These are phyloP conservation scores for Plotosus lineatus DNA, from an alignment of 2,113 vertebrate species.

Conservation along the genomic window DNA sequence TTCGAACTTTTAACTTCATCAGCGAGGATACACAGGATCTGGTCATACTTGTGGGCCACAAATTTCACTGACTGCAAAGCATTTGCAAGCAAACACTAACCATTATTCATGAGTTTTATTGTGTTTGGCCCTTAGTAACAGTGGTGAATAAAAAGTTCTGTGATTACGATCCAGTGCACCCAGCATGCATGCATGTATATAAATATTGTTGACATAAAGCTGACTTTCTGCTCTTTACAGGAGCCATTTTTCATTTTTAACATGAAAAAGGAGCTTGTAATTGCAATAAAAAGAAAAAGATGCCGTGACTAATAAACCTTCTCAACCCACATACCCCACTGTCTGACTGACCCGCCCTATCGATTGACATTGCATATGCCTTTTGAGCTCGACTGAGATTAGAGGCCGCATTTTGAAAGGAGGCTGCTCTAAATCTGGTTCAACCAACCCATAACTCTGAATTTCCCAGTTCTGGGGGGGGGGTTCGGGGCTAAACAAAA, in stretches of 20 bases:
- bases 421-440: background rate
- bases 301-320: background rate
- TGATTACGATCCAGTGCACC: background rate
- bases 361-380: background rate
- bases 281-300: background rate
- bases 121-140: background rate
- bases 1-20: too few species aligned
- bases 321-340: background rate
- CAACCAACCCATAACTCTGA: background rate
- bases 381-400: background rate
- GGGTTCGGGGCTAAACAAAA: too few species aligned
- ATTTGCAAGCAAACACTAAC: background rate
- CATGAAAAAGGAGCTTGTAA: background rate
- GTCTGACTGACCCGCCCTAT: background rate
- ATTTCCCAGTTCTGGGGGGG: background rate
- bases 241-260: background rate
- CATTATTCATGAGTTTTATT: background rate
- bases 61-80: background rate
- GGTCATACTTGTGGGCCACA: background rate
- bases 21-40: background rate
- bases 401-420: background rate
- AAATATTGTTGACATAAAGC: background rate
- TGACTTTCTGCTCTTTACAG: background rate
- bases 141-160: background rate
- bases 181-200: too few species aligned